A percentile compares a stretch with the other conserved stretches of the same genome.
These are phyloP conservation scores for Cottus gobio DNA, from an alignment of 2,113 vertebrate genomes.

Conservation along the genomic window DNA sequence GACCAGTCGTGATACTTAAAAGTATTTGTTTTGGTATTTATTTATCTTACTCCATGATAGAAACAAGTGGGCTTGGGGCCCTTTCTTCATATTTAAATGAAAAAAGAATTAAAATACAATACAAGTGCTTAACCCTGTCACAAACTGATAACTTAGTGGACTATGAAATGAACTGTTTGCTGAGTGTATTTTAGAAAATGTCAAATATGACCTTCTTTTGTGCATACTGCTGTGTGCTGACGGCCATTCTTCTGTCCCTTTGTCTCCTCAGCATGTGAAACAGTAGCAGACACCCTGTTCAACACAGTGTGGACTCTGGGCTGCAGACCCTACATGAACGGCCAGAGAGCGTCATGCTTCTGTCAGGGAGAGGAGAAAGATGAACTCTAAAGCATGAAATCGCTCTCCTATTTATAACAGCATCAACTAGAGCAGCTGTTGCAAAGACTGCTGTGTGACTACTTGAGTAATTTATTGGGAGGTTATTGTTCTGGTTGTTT, in stretches of 20 bases:
- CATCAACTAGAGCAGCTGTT: not conserved
- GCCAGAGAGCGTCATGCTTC: constrained; percentile 91
- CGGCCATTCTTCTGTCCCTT: not conserved
- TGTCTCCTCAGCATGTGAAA: constrained; percentile 88
- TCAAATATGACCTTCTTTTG: not conserved
- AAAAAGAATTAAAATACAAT: not conserved
- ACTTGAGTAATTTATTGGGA: constrained; percentile 70
- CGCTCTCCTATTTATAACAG: constrained; percentile 28
- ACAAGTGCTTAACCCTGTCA: not conserved
- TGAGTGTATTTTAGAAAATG: not conserved
- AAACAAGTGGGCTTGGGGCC: not conserved
- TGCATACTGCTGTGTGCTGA: not conserved
- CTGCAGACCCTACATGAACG: constrained; percentile 98
- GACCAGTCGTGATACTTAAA: not conserved
- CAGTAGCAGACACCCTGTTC: constrained; percentile 93
- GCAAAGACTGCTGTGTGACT: constrained; percentile 20
- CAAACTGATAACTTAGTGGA: not conserved
- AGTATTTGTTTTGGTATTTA: not conserved
- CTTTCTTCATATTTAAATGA: not conserved
- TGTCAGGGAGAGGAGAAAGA: constrained; percentile 94
- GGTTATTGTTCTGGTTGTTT: constrained; percentile 28
- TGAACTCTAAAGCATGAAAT: constrained; percentile 82
- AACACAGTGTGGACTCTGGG: constrained; percentile 97
- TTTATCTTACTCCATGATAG: not conserved
- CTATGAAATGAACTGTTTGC: not conserved